Evolutionary conservation across 2,113 vertebrate species (phyloP).

Genomic region (Ctenodactylus gundi): DNA sequence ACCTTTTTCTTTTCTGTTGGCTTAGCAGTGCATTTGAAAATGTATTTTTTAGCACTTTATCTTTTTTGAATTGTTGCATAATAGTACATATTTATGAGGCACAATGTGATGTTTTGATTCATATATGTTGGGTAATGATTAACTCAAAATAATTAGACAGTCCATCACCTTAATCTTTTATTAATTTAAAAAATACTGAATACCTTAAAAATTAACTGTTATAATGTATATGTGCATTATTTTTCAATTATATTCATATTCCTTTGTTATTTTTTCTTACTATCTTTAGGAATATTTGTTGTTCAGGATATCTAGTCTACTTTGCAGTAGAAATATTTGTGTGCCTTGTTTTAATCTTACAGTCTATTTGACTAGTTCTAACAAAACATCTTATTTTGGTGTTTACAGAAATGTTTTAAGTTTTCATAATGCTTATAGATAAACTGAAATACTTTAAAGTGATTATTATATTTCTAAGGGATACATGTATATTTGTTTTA

Average conservation of each 20-base stretch:
- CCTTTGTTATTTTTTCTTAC: constrained; percentile 24
- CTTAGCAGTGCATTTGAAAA: constrained; percentile 17
- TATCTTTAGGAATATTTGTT: neutral
- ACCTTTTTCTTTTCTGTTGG: neutral
- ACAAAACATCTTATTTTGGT: too few relatives aligned
- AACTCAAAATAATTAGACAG: neutral
- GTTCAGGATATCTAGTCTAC: neutral
- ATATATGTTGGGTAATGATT: neutral
- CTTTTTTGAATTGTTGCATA: neutral
- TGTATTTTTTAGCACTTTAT: constrained; percentile 34
- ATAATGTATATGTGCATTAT: neutral
- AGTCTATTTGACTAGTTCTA: neutral
- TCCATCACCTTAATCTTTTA: neutral
- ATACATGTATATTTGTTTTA: constrained; percentile 70
- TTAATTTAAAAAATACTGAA: neutral
- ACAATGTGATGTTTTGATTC: neutral
- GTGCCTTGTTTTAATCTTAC: neutral
- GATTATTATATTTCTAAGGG: constrained; percentile 49
- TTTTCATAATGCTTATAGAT: constrained; percentile 29
- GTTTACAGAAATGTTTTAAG: constrained; percentile 24
- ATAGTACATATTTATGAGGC: neutral
- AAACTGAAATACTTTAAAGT: constrained; percentile 45
- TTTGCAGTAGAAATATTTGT: neutral
- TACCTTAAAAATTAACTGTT: neutral
- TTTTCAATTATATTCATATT: neutral